phyloP scores from a whole-genome alignment of 2,888 invertebrate genomes.

The Cephus pygmeus region DNA sequence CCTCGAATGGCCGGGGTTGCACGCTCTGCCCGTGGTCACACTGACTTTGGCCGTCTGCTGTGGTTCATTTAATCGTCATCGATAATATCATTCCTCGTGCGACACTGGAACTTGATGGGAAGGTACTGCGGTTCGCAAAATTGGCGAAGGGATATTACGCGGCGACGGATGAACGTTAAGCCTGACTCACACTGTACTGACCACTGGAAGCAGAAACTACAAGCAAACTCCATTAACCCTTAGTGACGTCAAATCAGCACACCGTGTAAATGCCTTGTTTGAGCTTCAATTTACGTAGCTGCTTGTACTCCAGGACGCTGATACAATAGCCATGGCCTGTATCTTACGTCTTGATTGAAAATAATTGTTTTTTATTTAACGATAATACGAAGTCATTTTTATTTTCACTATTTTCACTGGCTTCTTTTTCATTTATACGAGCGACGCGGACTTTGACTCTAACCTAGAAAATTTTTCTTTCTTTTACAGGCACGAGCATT shows the following conservation, averaged over 20 bases:
- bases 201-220: slow-evolving; percentile 2
- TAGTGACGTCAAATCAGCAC: neutral
- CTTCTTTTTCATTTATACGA: too few species aligned
- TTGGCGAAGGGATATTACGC: neutral
- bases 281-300: neutral
- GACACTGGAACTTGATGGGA: neutral
- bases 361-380: neutral
- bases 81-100: neutral
- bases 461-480: neutral
- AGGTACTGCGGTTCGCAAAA: neutral
- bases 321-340: neutral
- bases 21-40: neutral
- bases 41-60: neutral
- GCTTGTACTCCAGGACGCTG: neutral
- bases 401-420: neutral
- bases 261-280: neutral
- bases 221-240: slow-evolving; percentile 5
- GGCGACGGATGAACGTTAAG: neutral
- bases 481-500: neutral
- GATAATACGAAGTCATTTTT: neutral
- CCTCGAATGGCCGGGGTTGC: slow-evolving; percentile 9
- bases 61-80: neutral
- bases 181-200: neutral
- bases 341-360: neutral
- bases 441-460: neutral